Conservation (phyloP, 2,888 invertebrate genomes). For the Cerastoderma edule region DNA sequence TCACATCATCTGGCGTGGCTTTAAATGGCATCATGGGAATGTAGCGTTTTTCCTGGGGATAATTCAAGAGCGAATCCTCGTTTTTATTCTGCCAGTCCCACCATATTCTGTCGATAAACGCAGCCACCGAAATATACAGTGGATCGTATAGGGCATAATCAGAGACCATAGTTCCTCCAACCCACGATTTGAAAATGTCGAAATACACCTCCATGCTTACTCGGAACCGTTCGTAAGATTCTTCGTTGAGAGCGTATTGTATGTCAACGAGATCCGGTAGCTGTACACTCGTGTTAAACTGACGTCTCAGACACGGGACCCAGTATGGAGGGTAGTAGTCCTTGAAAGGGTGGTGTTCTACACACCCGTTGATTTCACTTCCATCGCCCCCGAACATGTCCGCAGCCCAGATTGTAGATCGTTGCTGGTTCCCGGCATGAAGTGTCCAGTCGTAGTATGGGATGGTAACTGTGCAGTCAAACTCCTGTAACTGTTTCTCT, state of each 20-base stretch:
- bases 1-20: conserved; percentile 78
- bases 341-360: conserved; percentile 80
- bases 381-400: conserved; percentile 82
- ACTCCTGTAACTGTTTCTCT: conserved; percentile 76
- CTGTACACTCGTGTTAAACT: conserved; percentile 74
- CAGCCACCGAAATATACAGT: conserved; percentile 77
- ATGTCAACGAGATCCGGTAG: conserved; percentile 80
- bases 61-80: conserved; percentile 69
- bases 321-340: conserved; percentile 75
- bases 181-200: conserved; percentile 76
- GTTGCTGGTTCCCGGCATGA: conserved; percentile 77
- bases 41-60: conserved; percentile 73
- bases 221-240: conserved; percentile 74
- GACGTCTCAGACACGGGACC: conserved; percentile 78
- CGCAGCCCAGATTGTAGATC: conserved; percentile 79
- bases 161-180: conserved; percentile 81
- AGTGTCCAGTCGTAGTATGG: conserved; percentile 83
- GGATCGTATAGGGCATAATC: conserved; percentile 80
- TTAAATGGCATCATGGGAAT: conserved; percentile 79
- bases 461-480: conserved; percentile 79
- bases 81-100: conserved; percentile 78
- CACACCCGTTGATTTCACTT: conserved; percentile 71
- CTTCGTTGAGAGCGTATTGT: conserved; percentile 75
- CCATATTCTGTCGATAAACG: conserved; percentile 82
- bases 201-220: conserved; percentile 72